These are phyloP conservation scores for Vireo griseus DNA, from an alignment of 2,797 vertebrate genomes.

Conservation along the genomic window DNA sequence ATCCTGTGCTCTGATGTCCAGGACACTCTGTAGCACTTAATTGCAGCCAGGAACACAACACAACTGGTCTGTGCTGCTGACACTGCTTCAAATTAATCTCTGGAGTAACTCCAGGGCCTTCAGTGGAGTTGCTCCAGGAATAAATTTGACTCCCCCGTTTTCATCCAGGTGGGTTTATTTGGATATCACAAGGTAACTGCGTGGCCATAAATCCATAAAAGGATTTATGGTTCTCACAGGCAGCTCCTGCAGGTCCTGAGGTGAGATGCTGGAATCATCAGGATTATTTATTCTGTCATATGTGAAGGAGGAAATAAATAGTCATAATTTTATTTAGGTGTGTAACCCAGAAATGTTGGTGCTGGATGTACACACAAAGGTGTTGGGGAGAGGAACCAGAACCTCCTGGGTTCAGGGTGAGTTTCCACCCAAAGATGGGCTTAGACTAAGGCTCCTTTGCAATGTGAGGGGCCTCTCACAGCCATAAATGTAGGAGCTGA, in stretches of 20 bases:
- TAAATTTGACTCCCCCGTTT: background rate
- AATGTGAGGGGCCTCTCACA: background rate
- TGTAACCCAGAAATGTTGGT: background rate
- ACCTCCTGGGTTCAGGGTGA: background rate
- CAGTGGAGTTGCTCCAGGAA: background rate
- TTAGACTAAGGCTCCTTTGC: background rate
- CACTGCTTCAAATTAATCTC: background rate
- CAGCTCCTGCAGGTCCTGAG: background rate
- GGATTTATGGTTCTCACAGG: background rate
- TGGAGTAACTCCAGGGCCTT: background rate
- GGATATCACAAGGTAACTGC: background rate
- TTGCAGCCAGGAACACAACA: background rate
- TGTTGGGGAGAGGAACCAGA: background rate
- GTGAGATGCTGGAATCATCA: constrained; percentile 26
- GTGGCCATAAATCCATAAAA: background rate
- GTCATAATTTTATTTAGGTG: background rate
- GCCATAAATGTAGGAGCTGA: background rate
- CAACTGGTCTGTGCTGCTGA: background rate
- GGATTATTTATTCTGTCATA: constrained; percentile 20
- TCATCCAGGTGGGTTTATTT: constrained; percentile 18
- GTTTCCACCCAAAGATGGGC: background rate
- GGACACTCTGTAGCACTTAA: background rate
- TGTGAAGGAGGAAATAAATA: background rate
- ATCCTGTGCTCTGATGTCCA: background rate
- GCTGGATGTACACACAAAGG: background rate